These are phyloP conservation scores for Meteorus colon DNA, from an alignment of 2,888 invertebrate species.

Conservation along the genomic window DNA sequence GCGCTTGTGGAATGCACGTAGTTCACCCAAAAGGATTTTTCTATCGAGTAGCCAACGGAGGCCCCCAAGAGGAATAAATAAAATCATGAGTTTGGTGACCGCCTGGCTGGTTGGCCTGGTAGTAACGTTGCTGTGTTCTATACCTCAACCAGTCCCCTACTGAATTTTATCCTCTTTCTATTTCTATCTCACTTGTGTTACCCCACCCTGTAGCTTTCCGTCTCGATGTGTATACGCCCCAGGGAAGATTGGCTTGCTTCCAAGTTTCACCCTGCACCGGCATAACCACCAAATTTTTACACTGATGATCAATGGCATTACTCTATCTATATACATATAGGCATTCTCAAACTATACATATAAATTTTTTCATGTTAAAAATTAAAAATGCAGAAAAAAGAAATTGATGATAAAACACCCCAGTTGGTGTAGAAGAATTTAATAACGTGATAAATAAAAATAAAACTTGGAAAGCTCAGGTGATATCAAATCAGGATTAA, in stretches of 20 bases:
- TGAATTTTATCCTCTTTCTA: not conserved
- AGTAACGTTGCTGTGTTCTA: slow-evolving; percentile 2
- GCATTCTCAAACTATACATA: slow-evolving; percentile 55
- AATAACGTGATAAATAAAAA: not conserved
- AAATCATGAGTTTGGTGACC: slow-evolving; percentile 61
- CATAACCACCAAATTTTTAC: slow-evolving; percentile 66
- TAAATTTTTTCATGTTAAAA: slow-evolving; percentile 40
- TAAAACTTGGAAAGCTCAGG: not conserved
- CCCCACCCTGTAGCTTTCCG: not conserved
- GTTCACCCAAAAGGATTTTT: slow-evolving; percentile 54
- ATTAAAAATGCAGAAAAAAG: slow-evolving; percentile 3
- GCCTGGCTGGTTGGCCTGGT: slow-evolving; percentile 37
- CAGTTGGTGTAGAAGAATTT: slow-evolving; percentile 14
- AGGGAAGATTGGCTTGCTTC: slow-evolving; percentile 65
- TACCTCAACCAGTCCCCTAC: slow-evolving; percentile 7
- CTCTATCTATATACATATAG: slow-evolving; percentile 49
- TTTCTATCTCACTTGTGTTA: not conserved
- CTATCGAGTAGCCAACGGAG: slow-evolving; percentile 50
- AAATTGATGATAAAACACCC: not conserved
- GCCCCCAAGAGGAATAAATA: slow-evolving; percentile 59
- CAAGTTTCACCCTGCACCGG: slow-evolving; percentile 63
- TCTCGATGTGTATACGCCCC: slow-evolving; percentile 50
- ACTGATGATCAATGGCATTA: slow-evolving; percentile 64
- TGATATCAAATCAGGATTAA: not conserved
- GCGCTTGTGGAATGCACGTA: slow-evolving; percentile 52